Base-by-base conservation (phyloP, 2,888 invertebrate genomes). In the Drosophila ustulata region DNA sequence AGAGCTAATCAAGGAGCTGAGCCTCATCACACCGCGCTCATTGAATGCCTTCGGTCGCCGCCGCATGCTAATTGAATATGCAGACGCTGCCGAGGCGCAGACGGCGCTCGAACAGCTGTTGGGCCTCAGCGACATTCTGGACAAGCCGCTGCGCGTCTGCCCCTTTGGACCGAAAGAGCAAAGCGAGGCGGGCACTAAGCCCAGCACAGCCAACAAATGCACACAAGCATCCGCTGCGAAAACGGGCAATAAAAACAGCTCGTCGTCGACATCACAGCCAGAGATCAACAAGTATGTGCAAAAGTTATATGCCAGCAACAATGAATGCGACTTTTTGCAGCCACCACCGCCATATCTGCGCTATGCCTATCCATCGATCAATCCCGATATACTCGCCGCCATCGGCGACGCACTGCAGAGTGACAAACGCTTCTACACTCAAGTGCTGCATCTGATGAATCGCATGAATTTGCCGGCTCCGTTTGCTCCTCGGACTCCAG, bases 381-480 rank as follows among this genome's bases (percentile, higher is more conserved):
- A 95, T 57, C 93, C 94, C 41, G 94, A 94, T 58, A 96, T 96
- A 46, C 93, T 97, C 46, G 94, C 95, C 59, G 97, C 97, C 89
- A 97, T 98, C 69, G 94, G 96, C 4, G 94, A 96, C 91, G 94
- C 96, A 28, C 92, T 98, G 63, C 94, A 95, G 61, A 94, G 94
- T 13, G 95, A 97, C 79, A 96, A 96, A 58, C 95, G 95, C 82
- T 96, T 98, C 91, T 98, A 98, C 90, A 95, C 94, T 1, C 95
- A 96, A 94, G 95, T 96, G 8, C 90, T 98, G 50, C 98, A 98
- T 93, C 93, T 98, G 57, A 98, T 98, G 98, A 98, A 98, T 91
- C 96, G 96, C 92, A 97, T 98, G 97, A 96, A 96, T 91, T 92
- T 98, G 52, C 96, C 96, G 18, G 94, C 96, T 46, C 98, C 98